phyloP scores from a whole-genome alignment of 2,797 vertebrate species.

The Oreonectes daqikongensis region DNA sequence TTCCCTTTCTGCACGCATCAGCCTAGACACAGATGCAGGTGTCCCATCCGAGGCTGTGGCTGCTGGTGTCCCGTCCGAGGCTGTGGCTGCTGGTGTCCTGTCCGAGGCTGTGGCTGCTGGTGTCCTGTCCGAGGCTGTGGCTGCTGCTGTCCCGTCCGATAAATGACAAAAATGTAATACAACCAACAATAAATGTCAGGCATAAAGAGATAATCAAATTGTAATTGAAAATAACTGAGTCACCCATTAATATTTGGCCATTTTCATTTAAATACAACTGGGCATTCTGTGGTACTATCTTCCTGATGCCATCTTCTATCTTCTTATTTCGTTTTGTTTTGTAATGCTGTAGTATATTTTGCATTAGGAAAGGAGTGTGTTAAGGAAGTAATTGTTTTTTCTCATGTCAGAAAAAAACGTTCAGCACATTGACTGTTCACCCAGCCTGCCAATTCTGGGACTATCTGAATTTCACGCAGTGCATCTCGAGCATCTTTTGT shows the following conservation, averaged over 20 bases:
- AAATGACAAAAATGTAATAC: background rate
- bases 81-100: too few species aligned
- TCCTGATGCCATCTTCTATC: background rate
- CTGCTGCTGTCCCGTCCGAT: too few species aligned
- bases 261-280: background rate
- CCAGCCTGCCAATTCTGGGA: slow-evolving; percentile 14
- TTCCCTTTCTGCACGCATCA: background rate
- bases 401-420: slow-evolving; percentile 12
- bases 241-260: background rate
- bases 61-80: too few species aligned
- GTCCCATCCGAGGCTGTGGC: too few species aligned
- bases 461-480: background rate
- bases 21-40: background rate
- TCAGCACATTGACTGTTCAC: slow-evolving; percentile 6
- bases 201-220: background rate
- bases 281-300: slow-evolving; percentile 1
- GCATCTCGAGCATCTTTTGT: slow-evolving; percentile 9
- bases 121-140: too few species aligned
- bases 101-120: too few species aligned
- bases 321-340: background rate
- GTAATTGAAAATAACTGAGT: background rate
- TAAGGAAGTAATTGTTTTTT: slow-evolving; percentile 9
- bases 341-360: slow-evolving; percentile 1
- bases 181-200: background rate
- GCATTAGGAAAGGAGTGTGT: background rate